Base-by-base conservation (phyloP, 2,113 vertebrate species). In the Megaleporinus macrocephalus region DNA sequence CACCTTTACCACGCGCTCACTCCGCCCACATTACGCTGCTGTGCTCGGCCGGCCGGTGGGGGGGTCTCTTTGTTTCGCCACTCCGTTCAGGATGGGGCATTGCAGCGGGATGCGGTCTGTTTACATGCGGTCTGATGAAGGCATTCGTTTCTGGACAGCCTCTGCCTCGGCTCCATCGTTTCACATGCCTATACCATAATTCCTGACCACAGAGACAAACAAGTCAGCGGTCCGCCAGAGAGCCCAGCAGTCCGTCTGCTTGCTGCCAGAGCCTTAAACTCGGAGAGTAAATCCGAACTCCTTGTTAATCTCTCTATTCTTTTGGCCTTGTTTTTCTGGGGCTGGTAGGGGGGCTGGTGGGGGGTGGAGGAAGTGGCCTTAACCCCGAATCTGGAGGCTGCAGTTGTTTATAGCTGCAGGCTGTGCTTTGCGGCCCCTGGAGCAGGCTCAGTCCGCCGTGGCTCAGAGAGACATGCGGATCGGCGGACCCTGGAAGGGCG, bases 391-490 rank as follows among this genome's bases (percentile, higher is more conserved):
- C 59, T 70, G n/a, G 11, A 44, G 41, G 24, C 51, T 73, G 16
- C 41, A 49, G 71, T 68, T 84, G 88, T 74, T 78, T 75, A 30
- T 83, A 84, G 80, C 79, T 72, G 29, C 36, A 77, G 85, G 81
- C 79, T 57, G 79, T 69, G 68, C 44, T 88, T 78, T 86, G 81
- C 68, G 69, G 72, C 29, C 30, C 62, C 69, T 84, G 81, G 76
- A 80, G 26, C 66, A 9, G 33, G 27, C 55, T 73, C 78, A 73
- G 78, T 78, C 24, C 24, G 11, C 6, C 71, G 83, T 14, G 84
- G 79, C 59, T 85, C 71, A 65, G 72, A 63, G 63, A 73, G 79
- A 79, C 74, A 72, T 74, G 75, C 33, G 16, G 57, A 22, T 62
- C 57, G 30, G 30, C 36, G 26, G 69, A 20, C 44, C 66, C 61